Percentiles rank a stretch among this genome's conserved stretches.
phyloP scores from a whole-genome alignment of 2,888 invertebrate genomes.

The Conomelus anceps region DNA sequence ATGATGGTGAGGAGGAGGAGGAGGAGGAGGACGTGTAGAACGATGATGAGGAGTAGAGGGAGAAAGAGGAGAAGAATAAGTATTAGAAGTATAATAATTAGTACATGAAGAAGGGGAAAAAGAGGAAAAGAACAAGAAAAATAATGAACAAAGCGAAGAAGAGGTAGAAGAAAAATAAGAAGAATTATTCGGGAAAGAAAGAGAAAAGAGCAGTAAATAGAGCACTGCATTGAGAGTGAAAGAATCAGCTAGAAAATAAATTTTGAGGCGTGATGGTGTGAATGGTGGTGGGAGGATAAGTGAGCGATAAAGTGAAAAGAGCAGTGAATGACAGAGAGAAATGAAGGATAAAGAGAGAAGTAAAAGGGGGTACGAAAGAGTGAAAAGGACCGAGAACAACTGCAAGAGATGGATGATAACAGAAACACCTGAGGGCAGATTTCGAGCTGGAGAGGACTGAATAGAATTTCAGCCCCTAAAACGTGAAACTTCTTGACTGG shows the following conservation, averaged over 20 bases:
- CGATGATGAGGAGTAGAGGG: not conserved
- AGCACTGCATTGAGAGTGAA: not conserved
- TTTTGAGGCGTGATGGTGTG: not conserved
- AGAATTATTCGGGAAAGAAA: not conserved
- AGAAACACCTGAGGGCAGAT: not conserved
- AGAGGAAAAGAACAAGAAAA: not conserved
- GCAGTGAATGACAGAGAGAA: no score
- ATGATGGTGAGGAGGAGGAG: not conserved
- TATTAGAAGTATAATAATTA: slow-evolving; percentile 26
- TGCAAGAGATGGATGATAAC: not conserved
- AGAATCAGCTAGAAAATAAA: not conserved
- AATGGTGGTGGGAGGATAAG: not conserved
- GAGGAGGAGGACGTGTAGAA: not conserved
- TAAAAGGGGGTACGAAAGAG: not conserved
- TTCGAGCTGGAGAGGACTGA: slow-evolving; percentile 36
- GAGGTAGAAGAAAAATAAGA: no score
- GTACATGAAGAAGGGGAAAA: not conserved
- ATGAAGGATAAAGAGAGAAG: not conserved
- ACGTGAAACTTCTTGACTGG: not conserved
- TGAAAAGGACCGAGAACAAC: not conserved
- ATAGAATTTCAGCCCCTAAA: not conserved
- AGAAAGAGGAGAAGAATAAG: not conserved
- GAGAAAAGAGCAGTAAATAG: not conserved
- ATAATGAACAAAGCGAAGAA: not conserved
- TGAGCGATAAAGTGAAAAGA: not conserved